These are phyloP conservation scores for Leptobrachium leishanense DNA, from an alignment of 2,113 vertebrate species.

Conservation along the genomic window DNA sequence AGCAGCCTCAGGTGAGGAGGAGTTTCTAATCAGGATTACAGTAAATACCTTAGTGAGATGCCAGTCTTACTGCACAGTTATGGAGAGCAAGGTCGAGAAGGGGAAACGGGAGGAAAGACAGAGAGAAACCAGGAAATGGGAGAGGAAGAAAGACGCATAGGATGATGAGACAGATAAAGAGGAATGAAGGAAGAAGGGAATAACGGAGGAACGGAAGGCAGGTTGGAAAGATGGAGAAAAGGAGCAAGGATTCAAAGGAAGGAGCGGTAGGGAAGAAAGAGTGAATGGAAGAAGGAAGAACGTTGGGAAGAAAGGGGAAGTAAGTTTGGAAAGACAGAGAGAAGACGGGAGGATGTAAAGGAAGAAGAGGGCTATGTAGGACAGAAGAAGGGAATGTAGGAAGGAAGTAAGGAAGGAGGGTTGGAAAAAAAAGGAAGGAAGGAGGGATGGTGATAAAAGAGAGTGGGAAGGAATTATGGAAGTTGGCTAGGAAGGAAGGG, in stretches of 20 bases:
- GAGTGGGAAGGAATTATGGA: neutral
- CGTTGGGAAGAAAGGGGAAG: too few relatives aligned
- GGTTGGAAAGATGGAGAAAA: neutral
- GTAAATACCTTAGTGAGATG: conserved; percentile 39
- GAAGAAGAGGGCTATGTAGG: neutral
- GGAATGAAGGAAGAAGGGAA: neutral
- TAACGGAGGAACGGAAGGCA: neutral
- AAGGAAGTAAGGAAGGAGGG: neutral
- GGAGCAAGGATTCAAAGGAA: neutral
- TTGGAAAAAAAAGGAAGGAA: too few relatives aligned
- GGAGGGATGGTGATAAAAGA: neutral
- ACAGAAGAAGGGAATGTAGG: neutral
- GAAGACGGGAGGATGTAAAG: too few relatives aligned
- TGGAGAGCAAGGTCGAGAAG: conserved; percentile 10
- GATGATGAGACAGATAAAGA: neutral
- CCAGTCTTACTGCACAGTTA: conserved; percentile 2
- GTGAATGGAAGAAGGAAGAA: neutral
- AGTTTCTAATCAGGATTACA: conserved; percentile 39
- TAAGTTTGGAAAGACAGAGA: too few relatives aligned
- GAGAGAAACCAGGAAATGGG: neutral
- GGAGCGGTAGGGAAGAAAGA: neutral
- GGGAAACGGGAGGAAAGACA: neutral
- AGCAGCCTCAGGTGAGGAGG: conserved; percentile 15
- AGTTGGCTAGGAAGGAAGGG: neutral
- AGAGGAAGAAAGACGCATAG: neutral